Conservation (phyloP, 2,888 invertebrate species). For the Synergus japonicus region DNA sequence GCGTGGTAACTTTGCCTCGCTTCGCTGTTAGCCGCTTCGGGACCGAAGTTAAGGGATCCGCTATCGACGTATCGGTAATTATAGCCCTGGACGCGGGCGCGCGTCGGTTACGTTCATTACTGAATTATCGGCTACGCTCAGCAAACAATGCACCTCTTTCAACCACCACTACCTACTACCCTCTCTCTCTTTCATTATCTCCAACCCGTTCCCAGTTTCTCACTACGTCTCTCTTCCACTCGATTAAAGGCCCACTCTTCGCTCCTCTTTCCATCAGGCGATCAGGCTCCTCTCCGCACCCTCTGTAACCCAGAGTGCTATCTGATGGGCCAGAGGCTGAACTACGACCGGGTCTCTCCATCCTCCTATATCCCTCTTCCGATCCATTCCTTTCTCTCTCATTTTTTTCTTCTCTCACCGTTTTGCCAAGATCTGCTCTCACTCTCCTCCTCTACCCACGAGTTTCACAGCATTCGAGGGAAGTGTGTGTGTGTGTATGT, state of each 20-base stretch:
- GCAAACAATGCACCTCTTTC: constrained; percentile 71
- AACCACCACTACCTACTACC: constrained; percentile 46
- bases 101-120: constrained; percentile 76
- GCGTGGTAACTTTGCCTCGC: constrained; percentile 60
- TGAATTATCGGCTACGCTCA: constrained; percentile 75
- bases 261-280: constrained; percentile 52
- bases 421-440: constrained; percentile 45
- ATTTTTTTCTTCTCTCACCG: constrained; percentile 44
- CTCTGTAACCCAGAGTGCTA: constrained; percentile 59
- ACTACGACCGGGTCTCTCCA: constrained; percentile 66
- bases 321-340: constrained; percentile 73
- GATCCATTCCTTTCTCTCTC: constrained; percentile 40
- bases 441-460: constrained; percentile 50
- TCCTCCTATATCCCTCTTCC: constrained; percentile 48
- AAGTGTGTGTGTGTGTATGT: constrained; percentile 18
- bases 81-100: constrained; percentile 74
- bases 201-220: constrained; percentile 48
- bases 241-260: constrained; percentile 51
- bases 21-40: constrained; percentile 60
- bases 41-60: constrained; percentile 73
- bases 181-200: constrained; percentile 46
- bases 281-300: constrained; percentile 45
- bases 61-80: constrained; percentile 76
- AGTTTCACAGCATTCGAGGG: constrained; percentile 50
- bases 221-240: constrained; percentile 41